These are phyloP conservation scores for Gymnoscopelus microlampas DNA, from an alignment of 2,797 vertebrate species.

Conservation along the genomic window DNA sequence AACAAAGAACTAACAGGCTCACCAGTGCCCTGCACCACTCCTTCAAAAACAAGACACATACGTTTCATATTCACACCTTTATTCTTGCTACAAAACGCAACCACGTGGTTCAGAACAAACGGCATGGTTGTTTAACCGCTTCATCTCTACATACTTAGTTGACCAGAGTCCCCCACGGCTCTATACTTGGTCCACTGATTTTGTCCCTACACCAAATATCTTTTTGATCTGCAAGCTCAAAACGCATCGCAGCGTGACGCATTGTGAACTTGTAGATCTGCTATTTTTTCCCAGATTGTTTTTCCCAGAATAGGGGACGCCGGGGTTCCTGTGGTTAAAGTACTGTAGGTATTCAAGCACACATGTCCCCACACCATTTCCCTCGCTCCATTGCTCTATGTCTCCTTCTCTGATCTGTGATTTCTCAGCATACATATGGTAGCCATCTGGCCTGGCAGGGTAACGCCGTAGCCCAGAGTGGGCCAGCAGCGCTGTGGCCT, in stretches of 20 bases:
- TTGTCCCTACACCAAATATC: too few species aligned
- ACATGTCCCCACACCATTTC: constrained; percentile 58
- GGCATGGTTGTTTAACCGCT: too few species aligned
- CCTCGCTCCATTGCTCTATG: constrained; percentile 52
- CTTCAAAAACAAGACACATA: not conserved
- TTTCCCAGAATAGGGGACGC: too few species aligned
- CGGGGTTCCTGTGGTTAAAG: not conserved
- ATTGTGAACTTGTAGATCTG: too few species aligned
- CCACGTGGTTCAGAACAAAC: too few species aligned
- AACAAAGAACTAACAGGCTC: not conserved
- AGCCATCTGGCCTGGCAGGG: constrained; percentile 80
- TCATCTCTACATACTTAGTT: too few species aligned
- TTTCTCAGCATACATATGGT: constrained; percentile 76
- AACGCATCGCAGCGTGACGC: too few species aligned
- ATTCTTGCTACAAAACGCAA: constrained; percentile 14
- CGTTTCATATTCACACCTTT: constrained; percentile 33
- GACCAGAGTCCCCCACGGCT: too few species aligned
- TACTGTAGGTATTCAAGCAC: constrained; percentile 43
- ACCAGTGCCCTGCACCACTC: constrained; percentile 11
- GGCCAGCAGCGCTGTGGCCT: constrained; percentile 57
- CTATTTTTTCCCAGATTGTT: too few species aligned
- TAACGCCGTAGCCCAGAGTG: constrained; percentile 60
- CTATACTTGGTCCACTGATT: too few species aligned
- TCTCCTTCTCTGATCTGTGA: constrained; percentile 46
- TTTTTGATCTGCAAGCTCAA: too few species aligned